Evolutionary conservation across 2,888 invertebrate genomes (phyloP), one percentile per base, ranked within the genome.

Genomic region (Polyploca ridens): DNA sequence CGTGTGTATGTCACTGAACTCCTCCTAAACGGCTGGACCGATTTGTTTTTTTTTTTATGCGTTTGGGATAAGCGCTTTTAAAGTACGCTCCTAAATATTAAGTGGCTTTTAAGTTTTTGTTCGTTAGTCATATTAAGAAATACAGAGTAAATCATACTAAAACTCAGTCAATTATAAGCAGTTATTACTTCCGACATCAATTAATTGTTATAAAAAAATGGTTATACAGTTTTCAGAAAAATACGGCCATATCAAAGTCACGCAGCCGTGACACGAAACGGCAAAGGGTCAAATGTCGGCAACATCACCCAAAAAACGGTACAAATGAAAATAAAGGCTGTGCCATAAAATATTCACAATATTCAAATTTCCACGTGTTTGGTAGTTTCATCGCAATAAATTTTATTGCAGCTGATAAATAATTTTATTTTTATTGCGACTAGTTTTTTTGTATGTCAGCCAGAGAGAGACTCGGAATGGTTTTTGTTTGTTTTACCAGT

Each of bases 311-410:
- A 7, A 54, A 54, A 19, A 44, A 41, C 11, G 35, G 35, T 61
- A 61, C 54, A 27, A 41, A 41, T 27, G 10, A 44, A 13, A 61
- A 33, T 58, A 33, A 38, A 41, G 19, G 16, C 5, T 7, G n/a
- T 6, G 8, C 38, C 11, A 14, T 61, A 61, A 61, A 61, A 61
- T 61, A 61, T 61, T 44, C 41, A 44, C 44, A 44, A 61, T 44
- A 41, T 61, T 61, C 5, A 38, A 54, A 5, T 19, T 54, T 54
- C 19, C 54, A 54, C 61, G 61, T 61, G 27, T 41, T 44, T 61
- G 61, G 41, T 61, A 61, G 41, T 61, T 41, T 41, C 35, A 61
- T 61, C 27, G 13, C 41, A 8, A 61, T 61, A 61, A 61, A 61
- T 1, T 41, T 41, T 61, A 61, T 61, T 61, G 41, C 38, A 41